Base-by-base conservation (phyloP, 2,888 invertebrate genomes). In the Sarcophaga subvicina region DNA sequence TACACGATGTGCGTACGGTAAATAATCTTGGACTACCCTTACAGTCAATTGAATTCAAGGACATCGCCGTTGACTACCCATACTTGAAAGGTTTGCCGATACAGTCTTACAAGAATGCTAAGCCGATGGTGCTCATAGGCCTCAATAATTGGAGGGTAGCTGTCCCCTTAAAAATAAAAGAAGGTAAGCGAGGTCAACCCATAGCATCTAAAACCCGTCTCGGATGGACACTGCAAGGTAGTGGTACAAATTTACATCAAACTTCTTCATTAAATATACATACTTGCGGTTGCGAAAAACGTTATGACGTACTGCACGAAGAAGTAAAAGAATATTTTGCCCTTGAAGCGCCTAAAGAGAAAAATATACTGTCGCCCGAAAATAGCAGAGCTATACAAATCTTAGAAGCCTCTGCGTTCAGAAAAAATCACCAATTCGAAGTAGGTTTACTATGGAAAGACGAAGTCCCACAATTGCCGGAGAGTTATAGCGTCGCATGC, bases 371-470 rank as follows among this genome's bases (percentile, higher is more conserved):
- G 25, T 87, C 83, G 66, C 27, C 72, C 3, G 80, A 87, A 17
- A 80, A 86, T 22, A 17, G 84, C 72, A 86, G 62, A 72, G 79
- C 85, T 27, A 63, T 85, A 3, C n/a, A 83, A 11, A 82, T 87
- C 54, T n/a, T 86, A 6, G 59, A 79, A 20, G 71, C 69, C 6
- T 88, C 84, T 4, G 71, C 67, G 22, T 37, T 12, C 5, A 84
- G 80, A 20, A 59, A 25, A 20, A 14, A 66, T 14, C n/a, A 45
- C 27, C 54, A 73, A 47, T 85, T 60, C 59, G 83, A 87, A 72
- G 60, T 78, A 17, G 82, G 84, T 54, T 22, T 84, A 20, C 80
- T 83, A n/a, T 88, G 85, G 88, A 86, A 83, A 17, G 20, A 69
- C n/a, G 76, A 83, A n/a, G 60, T 69, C 64, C 66, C 62, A n/a